A percentile compares a stretch with the other conserved stretches of the same genome.
These are phyloP conservation scores for Neoaliturus tenellus DNA, from an alignment of 2,888 invertebrate genomes.

Conservation along the genomic window DNA sequence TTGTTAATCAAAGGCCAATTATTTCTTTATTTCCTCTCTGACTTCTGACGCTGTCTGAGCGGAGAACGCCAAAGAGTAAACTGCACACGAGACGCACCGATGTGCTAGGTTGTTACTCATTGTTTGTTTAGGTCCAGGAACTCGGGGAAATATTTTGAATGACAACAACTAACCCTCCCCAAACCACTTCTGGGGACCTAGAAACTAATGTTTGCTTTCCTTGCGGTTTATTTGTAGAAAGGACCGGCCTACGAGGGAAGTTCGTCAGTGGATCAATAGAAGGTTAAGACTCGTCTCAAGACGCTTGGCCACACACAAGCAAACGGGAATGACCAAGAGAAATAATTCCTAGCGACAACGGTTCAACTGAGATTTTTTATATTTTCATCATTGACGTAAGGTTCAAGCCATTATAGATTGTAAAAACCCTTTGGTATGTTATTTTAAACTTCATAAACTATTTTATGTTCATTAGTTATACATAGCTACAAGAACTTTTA, in stretches of 20 bases:
- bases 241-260: slow-evolving; percentile 5
- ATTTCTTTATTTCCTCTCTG: slow-evolving; percentile 28
- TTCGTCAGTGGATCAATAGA: slow-evolving; percentile 1
- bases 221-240: slow-evolving; percentile 37
- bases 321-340: too few species aligned
- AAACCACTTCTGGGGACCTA: slow-evolving; percentile 33
- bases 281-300: not conserved
- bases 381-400: too few species aligned
- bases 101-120: slow-evolving; percentile 4
- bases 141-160: slow-evolving; percentile 13
- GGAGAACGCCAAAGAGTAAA: not conserved
- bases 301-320: not conserved
- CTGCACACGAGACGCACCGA: not conserved
- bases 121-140: slow-evolving; percentile 14
- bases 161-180: slow-evolving; percentile 29
- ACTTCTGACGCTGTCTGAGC: not conserved
- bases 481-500: too few species aligned
- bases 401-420: too few species aligned
- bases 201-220: slow-evolving; percentile 22
- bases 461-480: too few species aligned
- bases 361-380: too few species aligned
- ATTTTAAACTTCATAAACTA: not conserved
- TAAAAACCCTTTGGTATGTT: too few species aligned
- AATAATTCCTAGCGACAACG: too few species aligned
- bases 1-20: slow-evolving; percentile 41